These are phyloP conservation scores for Sisyra terminalis DNA, from an alignment of 2,888 invertebrate species.

Conservation along the genomic window DNA sequence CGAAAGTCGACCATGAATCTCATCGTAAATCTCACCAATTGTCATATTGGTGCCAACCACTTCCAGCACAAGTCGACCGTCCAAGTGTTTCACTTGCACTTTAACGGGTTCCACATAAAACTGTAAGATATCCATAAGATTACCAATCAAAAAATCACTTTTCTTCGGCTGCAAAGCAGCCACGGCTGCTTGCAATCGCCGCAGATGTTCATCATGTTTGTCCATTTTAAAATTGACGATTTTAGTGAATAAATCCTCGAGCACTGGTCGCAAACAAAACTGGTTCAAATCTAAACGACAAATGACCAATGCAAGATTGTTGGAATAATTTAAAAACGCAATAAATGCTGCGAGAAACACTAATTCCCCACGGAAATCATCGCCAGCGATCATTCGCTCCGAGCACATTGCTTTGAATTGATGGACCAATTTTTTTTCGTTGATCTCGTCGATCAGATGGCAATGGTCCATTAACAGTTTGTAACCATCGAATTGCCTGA, in stretches of 20 bases:
- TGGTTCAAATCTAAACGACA: not conserved
- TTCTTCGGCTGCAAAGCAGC: too few relatives aligned
- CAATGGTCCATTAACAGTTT: not conserved
- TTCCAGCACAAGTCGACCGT: conserved; percentile 13
- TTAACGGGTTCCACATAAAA: too few relatives aligned
- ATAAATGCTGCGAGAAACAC: not conserved
- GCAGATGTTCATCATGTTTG: too few relatives aligned
- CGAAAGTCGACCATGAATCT: conserved; percentile 5
- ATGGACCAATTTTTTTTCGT: not conserved
- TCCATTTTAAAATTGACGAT: too few relatives aligned
- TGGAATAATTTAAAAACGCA: not conserved
- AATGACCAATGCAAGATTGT: not conserved
- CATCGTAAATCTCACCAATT: conserved; percentile 12
- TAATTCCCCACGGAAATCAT: too few relatives aligned
- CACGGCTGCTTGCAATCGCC: too few relatives aligned
- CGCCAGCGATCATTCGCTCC: not conserved
- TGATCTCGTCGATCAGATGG: not conserved
- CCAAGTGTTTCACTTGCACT: conserved; percentile 5
- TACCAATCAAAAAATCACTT: too few relatives aligned
- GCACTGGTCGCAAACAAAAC: too few relatives aligned
- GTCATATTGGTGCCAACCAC: conserved; percentile 12
- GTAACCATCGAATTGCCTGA: not conserved
- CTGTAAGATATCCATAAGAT: too few relatives aligned
- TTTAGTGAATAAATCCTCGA: too few relatives aligned
- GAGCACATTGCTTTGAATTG: not conserved